Conservation (phyloP, 2,888 invertebrate species). For the Nomada hirtipes region DNA sequence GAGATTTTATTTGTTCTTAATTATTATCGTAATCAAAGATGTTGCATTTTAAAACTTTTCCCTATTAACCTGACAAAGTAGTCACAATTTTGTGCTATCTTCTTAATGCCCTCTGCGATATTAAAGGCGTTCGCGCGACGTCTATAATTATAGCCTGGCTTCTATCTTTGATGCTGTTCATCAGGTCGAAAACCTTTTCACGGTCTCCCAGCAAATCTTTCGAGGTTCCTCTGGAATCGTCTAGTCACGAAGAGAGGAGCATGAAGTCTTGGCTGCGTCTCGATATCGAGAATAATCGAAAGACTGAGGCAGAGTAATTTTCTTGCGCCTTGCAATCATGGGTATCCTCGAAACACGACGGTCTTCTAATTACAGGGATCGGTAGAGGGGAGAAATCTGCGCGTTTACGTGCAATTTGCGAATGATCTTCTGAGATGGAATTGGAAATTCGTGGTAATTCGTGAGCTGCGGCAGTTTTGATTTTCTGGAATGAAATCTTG, state of each 20-base stretch:
- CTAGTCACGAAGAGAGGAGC: constrained; percentile 12
- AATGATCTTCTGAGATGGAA: constrained; percentile 10
- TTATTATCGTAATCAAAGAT: no score
- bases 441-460: constrained; percentile 4
- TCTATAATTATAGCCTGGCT: constrained; percentile 29
- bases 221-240: not conserved
- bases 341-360: constrained; percentile 29
- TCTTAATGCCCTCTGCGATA: constrained; percentile 22
- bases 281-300: constrained; percentile 21
- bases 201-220: constrained; percentile 1
- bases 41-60: not conserved
- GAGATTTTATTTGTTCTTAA: no score
- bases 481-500: not conserved
- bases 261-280: not conserved
- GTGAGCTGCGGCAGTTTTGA: not conserved
- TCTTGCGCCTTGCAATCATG: constrained; percentile 32
- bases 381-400: constrained; percentile 16
- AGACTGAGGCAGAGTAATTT: constrained; percentile 19
- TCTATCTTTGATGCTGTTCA: constrained; percentile 15
- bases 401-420: constrained; percentile 13
- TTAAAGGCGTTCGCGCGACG: constrained; percentile 13
- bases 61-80: not conserved
- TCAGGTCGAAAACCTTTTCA: constrained; percentile 21
- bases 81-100: constrained; percentile 9
- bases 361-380: constrained; percentile 31